Evolutionary conservation across 2,113 vertebrate genomes (phyloP).

Genomic region (Oreochromis tanganicae): DNA sequence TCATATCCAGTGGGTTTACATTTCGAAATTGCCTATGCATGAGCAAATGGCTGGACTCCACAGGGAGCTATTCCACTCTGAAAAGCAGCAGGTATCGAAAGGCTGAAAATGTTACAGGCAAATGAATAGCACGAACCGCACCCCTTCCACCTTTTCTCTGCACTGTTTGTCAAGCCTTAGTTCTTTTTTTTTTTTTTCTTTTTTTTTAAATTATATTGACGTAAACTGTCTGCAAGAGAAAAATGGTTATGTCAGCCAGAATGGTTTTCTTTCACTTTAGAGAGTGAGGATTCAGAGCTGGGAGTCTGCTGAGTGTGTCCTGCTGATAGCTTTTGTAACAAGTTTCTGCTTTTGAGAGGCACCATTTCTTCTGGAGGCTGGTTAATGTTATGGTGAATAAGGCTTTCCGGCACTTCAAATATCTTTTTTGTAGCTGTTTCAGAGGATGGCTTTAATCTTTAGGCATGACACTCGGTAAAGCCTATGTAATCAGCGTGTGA

Average conservation of each 20-base stretch:
- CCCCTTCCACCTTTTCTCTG: conserved; percentile 64
- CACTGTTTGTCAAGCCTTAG: conserved; percentile 17
- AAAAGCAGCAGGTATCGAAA: conserved; percentile 38
- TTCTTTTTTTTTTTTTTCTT: too few relatives aligned
- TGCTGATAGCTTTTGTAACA: conserved; percentile 2
- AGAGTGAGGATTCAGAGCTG: neutral
- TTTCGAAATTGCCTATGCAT: neutral
- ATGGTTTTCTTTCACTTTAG: neutral
- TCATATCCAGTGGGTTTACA: neutral
- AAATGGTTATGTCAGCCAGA: conserved; percentile 25
- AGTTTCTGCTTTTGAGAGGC: neutral
- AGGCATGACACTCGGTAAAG: neutral
- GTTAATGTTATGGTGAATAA: neutral
- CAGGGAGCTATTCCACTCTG: conserved; percentile 23
- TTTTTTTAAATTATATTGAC: conserved; percentile 18
- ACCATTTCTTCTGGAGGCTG: neutral
- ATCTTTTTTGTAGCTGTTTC: conserved; percentile 1
- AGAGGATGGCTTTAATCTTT: neutral
- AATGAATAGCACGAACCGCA: conserved; percentile 42
- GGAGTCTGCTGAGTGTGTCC: neutral
- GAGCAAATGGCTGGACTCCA: neutral
- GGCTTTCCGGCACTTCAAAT: conserved; percentile 5
- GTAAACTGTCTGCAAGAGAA: conserved; percentile 12
- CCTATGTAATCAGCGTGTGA: neutral
- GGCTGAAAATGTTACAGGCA: conserved; percentile 37